phyloP scores from a whole-genome alignment of 1,140 invertebrate genomes.

The Anastrepha obliqua region DNA sequence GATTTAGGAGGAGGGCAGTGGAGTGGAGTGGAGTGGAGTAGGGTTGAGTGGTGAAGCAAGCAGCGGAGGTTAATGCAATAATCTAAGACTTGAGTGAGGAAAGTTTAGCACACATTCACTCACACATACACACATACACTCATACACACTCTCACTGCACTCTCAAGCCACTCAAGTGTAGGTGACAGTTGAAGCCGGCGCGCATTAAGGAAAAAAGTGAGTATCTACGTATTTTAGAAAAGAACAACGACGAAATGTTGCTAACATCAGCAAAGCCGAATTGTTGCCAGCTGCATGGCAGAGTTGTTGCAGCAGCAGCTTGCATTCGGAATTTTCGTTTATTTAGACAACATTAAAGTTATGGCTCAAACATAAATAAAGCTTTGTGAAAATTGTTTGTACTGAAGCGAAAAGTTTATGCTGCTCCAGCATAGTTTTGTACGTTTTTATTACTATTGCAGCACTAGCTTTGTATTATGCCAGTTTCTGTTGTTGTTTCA shows the following conservation, averaged over 20 bases:
- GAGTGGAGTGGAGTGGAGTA: neutral
- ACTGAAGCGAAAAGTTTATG: neutral
- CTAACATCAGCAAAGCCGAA: neutral
- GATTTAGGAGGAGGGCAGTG: too few relatives aligned
- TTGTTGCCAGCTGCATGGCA: neutral
- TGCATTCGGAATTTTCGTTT: slow-evolving; percentile 23
- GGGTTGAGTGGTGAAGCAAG: neutral
- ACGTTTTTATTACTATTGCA: neutral
- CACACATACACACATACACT: neutral
- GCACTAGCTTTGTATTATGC: neutral
- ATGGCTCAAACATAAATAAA: slow-evolving; percentile 42
- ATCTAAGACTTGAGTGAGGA: neutral
- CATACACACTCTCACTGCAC: neutral
- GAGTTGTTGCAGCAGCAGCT: neutral
- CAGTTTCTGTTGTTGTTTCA: neutral
- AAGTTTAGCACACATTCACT: neutral
- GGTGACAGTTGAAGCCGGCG: slow-evolving; percentile 9
- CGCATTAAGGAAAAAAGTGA: neutral
- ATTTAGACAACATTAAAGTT: slow-evolving; percentile 45
- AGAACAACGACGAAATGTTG: neutral
- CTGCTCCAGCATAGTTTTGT: neutral
- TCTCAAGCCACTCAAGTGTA: neutral
- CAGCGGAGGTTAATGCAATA: neutral
- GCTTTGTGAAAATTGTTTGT: slow-evolving; percentile 20
- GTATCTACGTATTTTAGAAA: neutral